phyloP scores from a whole-genome alignment of 2,797 vertebrate species.

The Spea hammondii region DNA sequence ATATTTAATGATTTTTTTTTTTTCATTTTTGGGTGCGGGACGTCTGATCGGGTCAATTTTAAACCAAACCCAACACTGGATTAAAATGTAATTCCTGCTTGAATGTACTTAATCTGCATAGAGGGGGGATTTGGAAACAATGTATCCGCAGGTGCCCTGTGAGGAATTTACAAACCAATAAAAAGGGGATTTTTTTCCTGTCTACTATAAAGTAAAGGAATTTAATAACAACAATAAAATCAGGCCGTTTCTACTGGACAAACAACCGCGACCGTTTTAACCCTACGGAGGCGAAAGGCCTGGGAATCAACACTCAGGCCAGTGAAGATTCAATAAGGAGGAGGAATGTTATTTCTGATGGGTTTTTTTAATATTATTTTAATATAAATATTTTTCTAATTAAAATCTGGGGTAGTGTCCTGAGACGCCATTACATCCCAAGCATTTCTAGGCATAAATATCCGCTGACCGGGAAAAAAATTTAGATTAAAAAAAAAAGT shows the following conservation, averaged over 20 bases:
- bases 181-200: conserved; percentile 40
- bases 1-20: too few relatives aligned
- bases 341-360: too few relatives aligned
- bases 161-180: conserved; percentile 35
- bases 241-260: neutral
- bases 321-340: neutral
- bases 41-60: too few relatives aligned
- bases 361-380: too few relatives aligned
- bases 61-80: conserved; percentile 21
- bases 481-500: too few relatives aligned
- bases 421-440: too few relatives aligned
- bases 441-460: too few relatives aligned
- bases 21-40: too few relatives aligned
- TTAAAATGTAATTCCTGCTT: conserved; percentile 29
- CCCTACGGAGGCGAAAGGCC: neutral
- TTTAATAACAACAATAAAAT: conserved; percentile 33
- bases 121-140: conserved; percentile 38
- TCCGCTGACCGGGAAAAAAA: too few relatives aligned
- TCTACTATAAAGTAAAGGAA: conserved; percentile 18
- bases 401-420: too few relatives aligned
- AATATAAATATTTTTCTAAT: too few relatives aligned
- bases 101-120: conserved; percentile 25
- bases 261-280: neutral
- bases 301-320: neutral
- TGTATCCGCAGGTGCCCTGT: conserved; percentile 22